Base-by-base conservation (phyloP, 2,797 vertebrate species). In the Antennarius maculatus region DNA sequence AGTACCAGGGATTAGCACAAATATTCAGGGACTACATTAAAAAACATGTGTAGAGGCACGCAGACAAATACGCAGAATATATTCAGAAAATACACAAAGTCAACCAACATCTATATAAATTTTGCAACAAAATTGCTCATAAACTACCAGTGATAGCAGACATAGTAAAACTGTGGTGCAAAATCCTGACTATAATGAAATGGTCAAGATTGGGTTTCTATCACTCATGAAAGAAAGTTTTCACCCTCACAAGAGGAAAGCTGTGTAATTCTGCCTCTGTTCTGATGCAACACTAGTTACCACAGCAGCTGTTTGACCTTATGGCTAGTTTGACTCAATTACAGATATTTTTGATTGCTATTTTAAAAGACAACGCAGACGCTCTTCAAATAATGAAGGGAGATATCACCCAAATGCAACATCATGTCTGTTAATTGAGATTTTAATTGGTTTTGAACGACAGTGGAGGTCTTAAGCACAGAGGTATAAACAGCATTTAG, bases 1-100 rank as follows among this genome's bases (percentile, higher is more conserved):
- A 56, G 34, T 17, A 54, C 16, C 66, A 42, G 49, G 61, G 64
- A 82, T 78, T 60, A 69, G 31, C 7, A 69, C 16, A 12, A 51
- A 46, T 37, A 64, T 37, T 57, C 23, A 18, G 28, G n/a, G 1
- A 23, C 12, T 7, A 42, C 7, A 31, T 12, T 41, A 6, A 50
- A 0, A 31, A 28, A 41, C 7, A 43, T 14, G 7, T 17, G 15
- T 16, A 64, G 5, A 43, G 2, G 5, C 41, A 28, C 42, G 42
- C 8, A 37, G 10, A 23, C 16, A 45, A 14, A 54, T 55, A 46
- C 46, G 34, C 49, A 41, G 4, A 48, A 50, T 7, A 52, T 1
- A 23, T 23, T 23, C 23, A 23, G 23, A 23, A 23, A 23, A 23
- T 23, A 23, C 23, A 23, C 23, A 23, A 23, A 34, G 31, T 34